Evolutionary conservation across 2,797 vertebrate genomes (phyloP).

Genomic region (Chelon auratus): DNA sequence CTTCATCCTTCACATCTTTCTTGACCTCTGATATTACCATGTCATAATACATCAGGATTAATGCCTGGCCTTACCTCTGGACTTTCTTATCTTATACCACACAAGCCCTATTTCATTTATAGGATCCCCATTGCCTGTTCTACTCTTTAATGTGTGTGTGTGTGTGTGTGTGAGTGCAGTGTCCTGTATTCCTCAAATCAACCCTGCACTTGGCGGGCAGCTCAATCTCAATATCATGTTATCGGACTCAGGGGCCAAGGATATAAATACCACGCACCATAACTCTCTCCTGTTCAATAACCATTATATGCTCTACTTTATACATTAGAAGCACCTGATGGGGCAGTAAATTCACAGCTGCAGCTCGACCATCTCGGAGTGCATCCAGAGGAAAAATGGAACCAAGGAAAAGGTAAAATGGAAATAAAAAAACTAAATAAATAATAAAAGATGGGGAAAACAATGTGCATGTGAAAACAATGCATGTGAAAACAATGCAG

Average conservation of each 20-base stretch:
- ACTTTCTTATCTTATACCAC: slow-evolving; percentile 70
- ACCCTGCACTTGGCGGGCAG: slow-evolving; percentile 70
- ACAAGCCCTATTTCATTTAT: slow-evolving; percentile 68
- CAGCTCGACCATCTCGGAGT: slow-evolving; percentile 64
- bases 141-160: slow-evolving; percentile 51
- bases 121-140: slow-evolving; percentile 55
- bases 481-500: slow-evolving; percentile 3
- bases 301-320: slow-evolving; percentile 85
- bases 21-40: slow-evolving; percentile 74
- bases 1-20: slow-evolving; percentile 70
- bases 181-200: slow-evolving; percentile 75
- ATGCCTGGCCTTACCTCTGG: slow-evolving; percentile 56
- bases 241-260: slow-evolving; percentile 82
- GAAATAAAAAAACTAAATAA: slow-evolving; percentile 27
- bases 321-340: slow-evolving; percentile 85
- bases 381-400: slow-evolving; percentile 66
- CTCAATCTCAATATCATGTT: slow-evolving; percentile 84
- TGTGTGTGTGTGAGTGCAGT: slow-evolving; percentile 51
- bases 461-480: slow-evolving; percentile 2
- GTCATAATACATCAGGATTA: slow-evolving; percentile 79
- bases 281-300: slow-evolving; percentile 88
- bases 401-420: slow-evolving; percentile 49
- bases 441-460: slow-evolving; percentile 16
- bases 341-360: slow-evolving; percentile 86
- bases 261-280: slow-evolving; percentile 83